Evolutionary conservation across 2,797 vertebrate genomes (phyloP).

Genomic region (Telmatherina bonti): DNA sequence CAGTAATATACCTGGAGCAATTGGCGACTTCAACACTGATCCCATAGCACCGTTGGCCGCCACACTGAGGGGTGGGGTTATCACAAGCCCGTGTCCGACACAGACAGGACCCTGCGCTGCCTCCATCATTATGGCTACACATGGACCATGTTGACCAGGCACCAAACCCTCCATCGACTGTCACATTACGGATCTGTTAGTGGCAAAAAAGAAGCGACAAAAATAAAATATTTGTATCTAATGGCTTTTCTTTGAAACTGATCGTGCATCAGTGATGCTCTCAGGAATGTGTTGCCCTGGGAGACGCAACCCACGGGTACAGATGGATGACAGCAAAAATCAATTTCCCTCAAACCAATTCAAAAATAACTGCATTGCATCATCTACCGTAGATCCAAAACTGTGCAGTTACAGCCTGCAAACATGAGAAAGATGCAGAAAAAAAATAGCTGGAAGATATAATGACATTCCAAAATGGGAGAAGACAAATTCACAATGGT

Average conservation of each 20-base stretch:
- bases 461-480: constrained; percentile 43
- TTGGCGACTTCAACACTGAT: constrained; percentile 93
- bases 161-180: constrained; percentile 91
- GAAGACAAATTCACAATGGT: constrained; percentile 37
- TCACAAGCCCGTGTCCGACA: constrained; percentile 92
- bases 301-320: constrained; percentile 37
- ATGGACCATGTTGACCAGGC: constrained; percentile 90
- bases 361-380: constrained; percentile 59
- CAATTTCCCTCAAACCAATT: constrained; percentile 64
- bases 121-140: constrained; percentile 89
- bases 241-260: constrained; percentile 58
- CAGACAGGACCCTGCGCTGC: constrained; percentile 87
- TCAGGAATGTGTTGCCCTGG: constrained; percentile 47
- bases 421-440: constrained; percentile 35
- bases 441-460: constrained; percentile 42
- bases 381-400: constrained; percentile 46
- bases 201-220: constrained; percentile 21
- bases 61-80: constrained; percentile 91
- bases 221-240: constrained; percentile 43
- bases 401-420: constrained; percentile 42
- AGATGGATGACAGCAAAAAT: constrained; percentile 57
- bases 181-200: constrained; percentile 91
- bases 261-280: constrained; percentile 45
- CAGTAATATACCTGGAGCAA: constrained; percentile 90
- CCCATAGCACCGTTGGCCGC: constrained; percentile 90